Evolutionary conservation across 2,888 invertebrate genomes (phyloP).

Genomic region (Opisthograptis luteolata): DNA sequence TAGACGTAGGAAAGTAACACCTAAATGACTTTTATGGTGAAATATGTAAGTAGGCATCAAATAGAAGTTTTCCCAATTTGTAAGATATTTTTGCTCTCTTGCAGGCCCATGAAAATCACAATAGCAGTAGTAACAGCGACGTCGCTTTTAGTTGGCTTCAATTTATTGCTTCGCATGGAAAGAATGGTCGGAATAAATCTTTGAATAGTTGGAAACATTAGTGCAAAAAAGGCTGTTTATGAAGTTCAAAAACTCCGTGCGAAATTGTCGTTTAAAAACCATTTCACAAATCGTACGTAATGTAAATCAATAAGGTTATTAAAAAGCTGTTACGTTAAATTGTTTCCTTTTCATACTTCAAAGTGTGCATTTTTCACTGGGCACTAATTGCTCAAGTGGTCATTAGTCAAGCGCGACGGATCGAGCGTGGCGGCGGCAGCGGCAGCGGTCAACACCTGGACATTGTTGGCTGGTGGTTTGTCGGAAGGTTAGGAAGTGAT

Average conservation of each 20-base stretch:
- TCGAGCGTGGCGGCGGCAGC: constrained; percentile 52
- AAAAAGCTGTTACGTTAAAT: constrained; percentile 26
- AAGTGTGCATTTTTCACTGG: constrained; percentile 31
- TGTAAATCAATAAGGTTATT: constrained; percentile 24
- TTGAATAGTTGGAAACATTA: neutral
- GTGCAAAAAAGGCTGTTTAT: constrained; percentile 1
- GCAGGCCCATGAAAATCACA: constrained; percentile 76
- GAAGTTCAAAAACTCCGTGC: neutral
- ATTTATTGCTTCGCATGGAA: constrained; percentile 63
- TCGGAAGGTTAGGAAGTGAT: constrained; percentile 54
- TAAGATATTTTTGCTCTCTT: constrained; percentile 29
- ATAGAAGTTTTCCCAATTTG: neutral
- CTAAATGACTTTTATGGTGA: too few relatives aligned
- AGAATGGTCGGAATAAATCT: constrained; percentile 44
- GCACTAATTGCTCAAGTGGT: constrained; percentile 49
- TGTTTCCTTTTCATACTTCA: constrained; percentile 32
- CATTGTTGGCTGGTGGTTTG: constrained; percentile 52
- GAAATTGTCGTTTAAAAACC: neutral
- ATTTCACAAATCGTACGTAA: constrained; percentile 1
- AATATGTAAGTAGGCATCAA: too few relatives aligned
- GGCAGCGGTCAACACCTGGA: constrained; percentile 52
- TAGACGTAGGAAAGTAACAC: too few relatives aligned
- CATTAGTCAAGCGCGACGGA: constrained; percentile 49
- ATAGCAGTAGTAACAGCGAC: constrained; percentile 70
- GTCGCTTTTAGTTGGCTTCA: constrained; percentile 64